Percentiles rank a stretch among this genome's conserved stretches.
Conservation (phyloP, 2,797 vertebrate genomes). For the Amphiprion clarkii region DNA sequence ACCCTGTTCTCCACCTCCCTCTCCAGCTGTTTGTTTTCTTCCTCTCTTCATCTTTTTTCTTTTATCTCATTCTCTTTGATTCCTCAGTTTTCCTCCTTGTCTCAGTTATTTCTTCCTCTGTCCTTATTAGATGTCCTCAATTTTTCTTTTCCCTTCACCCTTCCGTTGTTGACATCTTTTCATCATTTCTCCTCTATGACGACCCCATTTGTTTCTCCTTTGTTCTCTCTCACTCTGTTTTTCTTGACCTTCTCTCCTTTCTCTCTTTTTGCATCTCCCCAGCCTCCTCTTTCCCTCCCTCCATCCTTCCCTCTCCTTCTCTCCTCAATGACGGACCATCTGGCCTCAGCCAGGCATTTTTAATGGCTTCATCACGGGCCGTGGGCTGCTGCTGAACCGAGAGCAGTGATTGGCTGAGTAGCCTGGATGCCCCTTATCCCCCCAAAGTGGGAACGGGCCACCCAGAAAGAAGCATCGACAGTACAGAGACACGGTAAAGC, state of each 20-base stretch:
- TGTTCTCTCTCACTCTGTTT: not conserved
- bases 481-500: not conserved
- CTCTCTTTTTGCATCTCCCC: conserved; percentile 21
- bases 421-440: conserved; percentile 41
- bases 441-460: conserved; percentile 11
- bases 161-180: not conserved
- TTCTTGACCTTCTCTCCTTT: conserved; percentile 16
- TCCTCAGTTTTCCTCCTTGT: not conserved
- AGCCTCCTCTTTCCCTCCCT: not conserved
- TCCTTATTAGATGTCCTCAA: not conserved
- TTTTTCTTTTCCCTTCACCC: conserved; percentile 1
- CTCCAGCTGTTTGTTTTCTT: not conserved
- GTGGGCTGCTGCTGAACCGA: conserved; percentile 60
- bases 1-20: not conserved
- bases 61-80: not conserved
- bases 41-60: not conserved
- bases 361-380: conserved; percentile 81
- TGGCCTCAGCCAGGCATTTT: conserved; percentile 83
- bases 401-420: conserved; percentile 63
- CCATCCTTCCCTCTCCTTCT: conserved; percentile 20
- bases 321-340: conserved; percentile 80
- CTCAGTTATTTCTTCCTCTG: not conserved
- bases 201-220: conserved; percentile 31
- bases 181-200: not conserved
- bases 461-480: conserved; percentile 3